Conservation (phyloP, 1,140 invertebrate species). For the Diachasma alloeum region DNA sequence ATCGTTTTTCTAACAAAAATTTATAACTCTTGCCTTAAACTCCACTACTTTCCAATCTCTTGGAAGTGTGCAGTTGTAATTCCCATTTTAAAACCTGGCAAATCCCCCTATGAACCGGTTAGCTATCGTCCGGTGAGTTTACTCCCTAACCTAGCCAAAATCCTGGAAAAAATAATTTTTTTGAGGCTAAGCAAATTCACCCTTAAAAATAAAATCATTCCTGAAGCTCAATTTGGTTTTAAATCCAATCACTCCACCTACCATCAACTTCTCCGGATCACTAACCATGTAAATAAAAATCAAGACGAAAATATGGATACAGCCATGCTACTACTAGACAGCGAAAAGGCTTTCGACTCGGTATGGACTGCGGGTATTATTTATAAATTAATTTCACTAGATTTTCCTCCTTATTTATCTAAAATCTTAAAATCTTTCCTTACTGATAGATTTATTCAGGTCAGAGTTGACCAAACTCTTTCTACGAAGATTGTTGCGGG, state of each 20-base stretch:
- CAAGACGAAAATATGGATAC: background rate
- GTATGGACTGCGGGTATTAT: constrained; percentile 6
- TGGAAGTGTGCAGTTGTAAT: background rate
- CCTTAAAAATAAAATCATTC: background rate
- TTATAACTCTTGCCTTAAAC: background rate
- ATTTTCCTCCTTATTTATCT: constrained; percentile 28
- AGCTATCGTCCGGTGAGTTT: background rate
- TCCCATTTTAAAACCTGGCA: background rate
- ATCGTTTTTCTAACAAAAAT: background rate
- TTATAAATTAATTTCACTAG: background rate
- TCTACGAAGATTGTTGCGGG: background rate
- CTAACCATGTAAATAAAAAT: constrained; percentile 6
- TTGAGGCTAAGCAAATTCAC: background rate
- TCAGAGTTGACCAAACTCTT: constrained; percentile 5
- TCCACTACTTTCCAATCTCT: background rate
- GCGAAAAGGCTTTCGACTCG: constrained; percentile 51
- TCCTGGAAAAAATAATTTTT: background rate
- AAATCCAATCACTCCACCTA: constrained; percentile 29
- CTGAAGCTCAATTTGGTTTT: constrained; percentile 39
- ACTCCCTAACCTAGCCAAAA: background rate
- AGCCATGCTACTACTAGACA: constrained; percentile 15
- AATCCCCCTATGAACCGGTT: background rate
- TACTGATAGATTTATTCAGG: background rate
- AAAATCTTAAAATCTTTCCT: constrained; percentile 7
- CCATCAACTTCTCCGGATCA: constrained; percentile 19